These are phyloP conservation scores for Serripes groenlandicus DNA, from an alignment of 2,888 invertebrate genomes.

Conservation along the genomic window DNA sequence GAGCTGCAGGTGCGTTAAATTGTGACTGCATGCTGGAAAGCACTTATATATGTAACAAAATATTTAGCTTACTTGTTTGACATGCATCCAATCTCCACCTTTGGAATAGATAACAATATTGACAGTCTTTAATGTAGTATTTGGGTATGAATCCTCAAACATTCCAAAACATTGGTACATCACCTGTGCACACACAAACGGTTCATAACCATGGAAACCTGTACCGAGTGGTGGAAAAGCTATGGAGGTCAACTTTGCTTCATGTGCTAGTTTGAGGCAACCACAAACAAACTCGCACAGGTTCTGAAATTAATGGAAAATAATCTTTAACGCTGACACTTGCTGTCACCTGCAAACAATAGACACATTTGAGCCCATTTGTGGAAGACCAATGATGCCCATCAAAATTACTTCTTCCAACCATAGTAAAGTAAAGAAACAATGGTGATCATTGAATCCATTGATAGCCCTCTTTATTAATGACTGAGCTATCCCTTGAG, in stretches of 20 bases:
- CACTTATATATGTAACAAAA: no score
- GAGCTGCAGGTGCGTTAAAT: not conserved
- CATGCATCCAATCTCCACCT: slow-evolving; percentile 48
- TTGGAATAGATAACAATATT: slow-evolving; percentile 46
- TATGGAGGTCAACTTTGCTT: slow-evolving; percentile 50
- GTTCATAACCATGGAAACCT: slow-evolving; percentile 49
- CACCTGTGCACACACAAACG: slow-evolving; percentile 26
- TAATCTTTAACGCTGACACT: not conserved
- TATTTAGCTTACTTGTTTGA: slow-evolving; percentile 34
- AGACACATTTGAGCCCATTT: no score
- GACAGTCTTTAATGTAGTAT: slow-evolving; percentile 36
- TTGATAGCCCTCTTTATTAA: no score
- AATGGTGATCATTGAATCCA: no score
- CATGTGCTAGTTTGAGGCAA: slow-evolving; percentile 50
- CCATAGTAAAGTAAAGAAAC: no score
- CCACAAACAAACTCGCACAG: slow-evolving; percentile 30
- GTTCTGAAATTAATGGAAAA: slow-evolving; percentile 27
- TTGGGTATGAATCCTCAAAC: slow-evolving; percentile 28
- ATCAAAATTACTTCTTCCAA: no score
- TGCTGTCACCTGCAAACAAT: not conserved
- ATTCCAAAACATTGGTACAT: slow-evolving; percentile 45
- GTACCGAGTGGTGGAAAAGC: slow-evolving; percentile 60
- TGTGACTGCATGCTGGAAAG: not conserved
- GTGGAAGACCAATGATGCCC: no score
- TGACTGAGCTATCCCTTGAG: no score